Conservation (phyloP, 2,797 vertebrate species). For the Microctenopoma steveboyesi region DNA sequence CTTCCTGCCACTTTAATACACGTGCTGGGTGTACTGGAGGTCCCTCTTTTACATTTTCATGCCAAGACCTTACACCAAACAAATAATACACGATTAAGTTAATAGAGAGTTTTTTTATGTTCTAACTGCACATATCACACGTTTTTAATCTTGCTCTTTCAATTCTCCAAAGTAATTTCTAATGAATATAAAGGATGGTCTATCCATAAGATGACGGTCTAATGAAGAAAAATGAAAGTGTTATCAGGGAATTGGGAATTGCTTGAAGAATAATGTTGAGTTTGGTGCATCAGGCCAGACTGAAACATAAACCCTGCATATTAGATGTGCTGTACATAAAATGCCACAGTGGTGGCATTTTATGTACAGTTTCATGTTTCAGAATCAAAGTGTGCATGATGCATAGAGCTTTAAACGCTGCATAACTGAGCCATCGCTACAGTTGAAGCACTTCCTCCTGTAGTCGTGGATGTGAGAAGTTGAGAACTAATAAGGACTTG, state of each 20-base stretch:
- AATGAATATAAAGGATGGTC: constrained; percentile 32
- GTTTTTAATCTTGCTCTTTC: constrained; percentile 19
- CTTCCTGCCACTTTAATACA: no score
- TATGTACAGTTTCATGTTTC: no score
- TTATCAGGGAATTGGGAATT: neutral
- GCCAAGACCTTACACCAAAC: neutral
- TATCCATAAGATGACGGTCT: constrained; percentile 9
- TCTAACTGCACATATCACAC: constrained; percentile 4
- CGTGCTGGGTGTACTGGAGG: no score
- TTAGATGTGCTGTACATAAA: no score
- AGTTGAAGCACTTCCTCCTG: constrained; percentile 3
- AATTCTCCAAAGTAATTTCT: constrained; percentile 6
- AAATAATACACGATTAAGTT: neutral
- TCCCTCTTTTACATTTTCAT: no score
- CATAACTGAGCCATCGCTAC: neutral
- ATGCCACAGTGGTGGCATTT: no score
- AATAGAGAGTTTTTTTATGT: neutral
- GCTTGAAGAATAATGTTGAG: neutral
- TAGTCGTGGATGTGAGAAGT: constrained; percentile 18
- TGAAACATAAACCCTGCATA: no score
- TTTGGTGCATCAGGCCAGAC: no score
- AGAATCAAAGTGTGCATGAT: no score
- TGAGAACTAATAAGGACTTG: constrained; percentile 12
- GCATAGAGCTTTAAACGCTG: neutral
- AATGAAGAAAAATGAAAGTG: constrained; percentile 14